phyloP scores from a whole-genome alignment of 2,113 vertebrate species.

The Cathartes aura region DNA sequence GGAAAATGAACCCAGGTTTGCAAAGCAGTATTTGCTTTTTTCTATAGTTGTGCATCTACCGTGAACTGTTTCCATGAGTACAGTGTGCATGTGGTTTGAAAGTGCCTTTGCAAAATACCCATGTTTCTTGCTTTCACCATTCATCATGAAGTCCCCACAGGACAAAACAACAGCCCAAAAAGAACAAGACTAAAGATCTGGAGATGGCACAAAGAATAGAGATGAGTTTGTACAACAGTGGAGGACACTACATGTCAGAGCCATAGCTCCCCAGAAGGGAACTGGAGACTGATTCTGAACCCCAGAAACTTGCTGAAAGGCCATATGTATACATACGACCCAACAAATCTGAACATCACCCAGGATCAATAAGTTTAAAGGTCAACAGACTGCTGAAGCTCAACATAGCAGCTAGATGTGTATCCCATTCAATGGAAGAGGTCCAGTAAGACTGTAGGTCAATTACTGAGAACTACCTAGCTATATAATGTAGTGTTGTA shows the following conservation, averaged over 20 bases:
- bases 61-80: background rate
- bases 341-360: background rate
- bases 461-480: background rate
- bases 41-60: background rate
- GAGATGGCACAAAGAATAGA: background rate
- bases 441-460: background rate
- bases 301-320: background rate
- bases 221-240: background rate
- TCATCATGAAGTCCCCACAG: background rate
- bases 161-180: background rate
- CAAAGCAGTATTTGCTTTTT: background rate
- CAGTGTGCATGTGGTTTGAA: accelerated
- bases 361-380: background rate
- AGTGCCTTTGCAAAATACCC: background rate
- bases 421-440: background rate
- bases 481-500: accelerated
- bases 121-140: background rate
- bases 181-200: background rate
- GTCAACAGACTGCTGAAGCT: background rate
- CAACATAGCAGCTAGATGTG: background rate
- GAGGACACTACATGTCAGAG: background rate
- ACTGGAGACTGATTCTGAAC: background rate
- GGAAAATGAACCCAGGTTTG: background rate
- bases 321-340: background rate
- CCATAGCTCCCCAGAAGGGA: background rate